These are phyloP conservation scores for Poecilia velifera DNA, from an alignment of 2,797 vertebrate genomes.

Conservation along the genomic window DNA sequence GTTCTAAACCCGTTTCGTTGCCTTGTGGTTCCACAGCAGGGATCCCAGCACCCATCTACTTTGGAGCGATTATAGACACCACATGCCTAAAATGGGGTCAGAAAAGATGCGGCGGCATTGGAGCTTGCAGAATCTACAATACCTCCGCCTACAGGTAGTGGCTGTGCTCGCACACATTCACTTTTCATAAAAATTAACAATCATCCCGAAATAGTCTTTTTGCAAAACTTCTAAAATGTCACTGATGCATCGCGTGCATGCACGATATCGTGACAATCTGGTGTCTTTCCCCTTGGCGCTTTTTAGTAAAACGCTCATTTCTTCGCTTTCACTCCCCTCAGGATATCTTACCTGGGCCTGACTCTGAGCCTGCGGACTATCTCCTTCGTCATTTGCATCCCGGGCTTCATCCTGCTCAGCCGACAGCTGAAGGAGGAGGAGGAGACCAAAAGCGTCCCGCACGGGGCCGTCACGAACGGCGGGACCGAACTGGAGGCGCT, in stretches of 20 bases:
- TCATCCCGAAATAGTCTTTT: no score
- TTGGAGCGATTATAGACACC: constrained; percentile 89
- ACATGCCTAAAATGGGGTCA: constrained; percentile 90
- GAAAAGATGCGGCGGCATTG: constrained; percentile 84
- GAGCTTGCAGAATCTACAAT: constrained; percentile 89
- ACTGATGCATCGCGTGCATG: not conserved
- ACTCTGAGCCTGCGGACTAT: constrained; percentile 74
- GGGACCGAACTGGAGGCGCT: constrained; percentile 73
- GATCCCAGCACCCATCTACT: constrained; percentile 84
- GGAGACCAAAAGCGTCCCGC: constrained; percentile 49
- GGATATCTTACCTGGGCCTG: constrained; percentile 79
- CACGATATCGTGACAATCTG: not conserved
- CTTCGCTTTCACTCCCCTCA: constrained; percentile 31
- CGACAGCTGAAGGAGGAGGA: constrained; percentile 69
- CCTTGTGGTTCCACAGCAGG: constrained; percentile 64
- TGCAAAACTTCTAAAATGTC: not conserved
- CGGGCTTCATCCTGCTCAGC: constrained; percentile 74
- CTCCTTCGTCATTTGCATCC: constrained; percentile 78
- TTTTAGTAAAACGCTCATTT: not conserved
- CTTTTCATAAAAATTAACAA: not conserved
- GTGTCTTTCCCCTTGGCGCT: not conserved
- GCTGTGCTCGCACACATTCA: not conserved
- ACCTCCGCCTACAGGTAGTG: constrained; percentile 81
- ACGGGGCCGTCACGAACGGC: constrained; percentile 59
- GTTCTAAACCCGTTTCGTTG: constrained; percentile 4